Base-by-base conservation (phyloP, 1,140 invertebrate species). In the Berghia stephanieae region DNA sequence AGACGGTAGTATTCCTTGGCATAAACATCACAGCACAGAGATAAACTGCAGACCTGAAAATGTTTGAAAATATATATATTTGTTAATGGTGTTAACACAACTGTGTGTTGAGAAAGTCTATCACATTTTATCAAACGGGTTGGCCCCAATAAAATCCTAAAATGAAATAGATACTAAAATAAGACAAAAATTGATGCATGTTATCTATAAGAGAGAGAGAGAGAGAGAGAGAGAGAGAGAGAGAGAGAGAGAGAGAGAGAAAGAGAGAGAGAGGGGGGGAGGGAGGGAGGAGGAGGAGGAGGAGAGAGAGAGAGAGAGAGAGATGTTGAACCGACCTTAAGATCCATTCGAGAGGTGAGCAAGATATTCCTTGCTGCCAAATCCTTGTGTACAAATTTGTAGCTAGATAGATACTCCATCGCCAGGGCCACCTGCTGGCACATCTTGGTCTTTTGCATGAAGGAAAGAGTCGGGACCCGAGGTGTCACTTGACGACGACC, bases 311-410 rank as follows among this genome's bases (percentile, higher is more conserved):
- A 34, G 31, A 8, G 18, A 63, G 8, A 13, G 27, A 63, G 10
- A 63, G 31, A 18, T 27, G 27, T 18, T 21, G 16, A 8, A 63
- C 31, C 43, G 49, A 80, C 79, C 91, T 98, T 97, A 10, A 97
- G 92, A 31, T 93, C 92, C 2, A 97, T 90, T 78, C 93, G 92
- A 27, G 95, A 95, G 0, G 94, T 93, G 57, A 98, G 93, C 24
- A 97, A 89, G 85, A 97, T 96, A 88, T 99, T 99, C n/a, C 97
- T 92, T 0, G 96, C 94, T 5, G 96, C 96, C 75, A 99, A 90
- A 89, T 99, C 97, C 83, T 93, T 92, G 88, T 97, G 96, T 3
- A 96, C 93, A 46, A 95, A 90, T 40, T 95, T 90, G 79, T 92
- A 91, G 76, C 93, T 92, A 0, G 95, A 91, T 38, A 98, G 89